Percentiles rank a stretch among this genome's conserved stretches.
Evolutionary conservation across 2,888 invertebrate species (phyloP).

Genomic region (Acanthococcus lagerstroemiae): DNA sequence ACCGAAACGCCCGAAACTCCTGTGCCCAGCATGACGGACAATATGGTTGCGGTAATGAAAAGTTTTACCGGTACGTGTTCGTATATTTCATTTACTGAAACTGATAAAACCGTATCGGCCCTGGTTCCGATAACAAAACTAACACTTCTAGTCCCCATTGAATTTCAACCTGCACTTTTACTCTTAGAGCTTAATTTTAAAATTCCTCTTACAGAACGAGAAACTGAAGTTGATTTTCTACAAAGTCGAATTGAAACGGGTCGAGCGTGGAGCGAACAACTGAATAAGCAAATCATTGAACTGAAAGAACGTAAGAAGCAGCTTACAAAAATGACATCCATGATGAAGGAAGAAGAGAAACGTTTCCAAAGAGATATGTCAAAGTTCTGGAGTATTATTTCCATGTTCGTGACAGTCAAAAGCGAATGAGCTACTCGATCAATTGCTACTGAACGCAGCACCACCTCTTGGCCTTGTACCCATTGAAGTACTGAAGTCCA

Average conservation of each 20-base stretch:
- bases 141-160: no score
- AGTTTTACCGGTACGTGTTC: slow-evolving; percentile 42
- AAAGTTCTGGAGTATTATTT: slow-evolving; percentile 25
- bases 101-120: no score
- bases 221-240: slow-evolving; percentile 42
- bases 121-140: no score
- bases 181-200: background rate
- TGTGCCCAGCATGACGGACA: slow-evolving; percentile 40
- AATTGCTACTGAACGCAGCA: no score
- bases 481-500: no score
- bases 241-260: slow-evolving; percentile 38
- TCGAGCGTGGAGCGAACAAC: background rate
- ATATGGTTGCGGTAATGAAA: slow-evolving; percentile 41
- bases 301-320: slow-evolving; percentile 8
- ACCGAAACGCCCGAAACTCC: slow-evolving; percentile 3
- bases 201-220: slow-evolving; percentile 40
- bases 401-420: slow-evolving; percentile 16
- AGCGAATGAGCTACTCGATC: background rate
- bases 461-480: no score
- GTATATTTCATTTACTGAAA: no score
- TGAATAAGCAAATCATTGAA: slow-evolving; percentile 7
- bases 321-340: slow-evolving; percentile 8
- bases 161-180: background rate
- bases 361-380: slow-evolving; percentile 16
- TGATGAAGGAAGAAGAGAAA: slow-evolving; percentile 20